Conservation (phyloP, 2,797 vertebrate species). For the Antennarius maculatus region DNA sequence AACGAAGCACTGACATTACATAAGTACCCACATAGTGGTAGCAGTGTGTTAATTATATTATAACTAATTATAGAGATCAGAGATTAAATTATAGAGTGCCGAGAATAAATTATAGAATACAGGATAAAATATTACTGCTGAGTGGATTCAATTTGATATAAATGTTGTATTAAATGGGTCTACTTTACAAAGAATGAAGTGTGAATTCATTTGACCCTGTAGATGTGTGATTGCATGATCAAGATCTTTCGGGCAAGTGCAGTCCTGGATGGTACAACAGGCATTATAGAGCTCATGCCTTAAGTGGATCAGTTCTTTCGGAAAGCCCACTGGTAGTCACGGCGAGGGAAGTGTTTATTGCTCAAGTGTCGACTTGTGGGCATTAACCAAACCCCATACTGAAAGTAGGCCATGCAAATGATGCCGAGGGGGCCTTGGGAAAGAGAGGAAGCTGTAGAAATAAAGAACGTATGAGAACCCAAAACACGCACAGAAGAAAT, state of each 20-base stretch:
- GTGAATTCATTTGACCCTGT: slow-evolving; percentile 10
- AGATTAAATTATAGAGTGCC: too few relatives aligned
- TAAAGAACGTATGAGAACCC: slow-evolving; percentile 41
- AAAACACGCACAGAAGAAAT: slow-evolving; percentile 53
- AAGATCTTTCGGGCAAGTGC: slow-evolving; percentile 22
- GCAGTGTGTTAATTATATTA: background rate
- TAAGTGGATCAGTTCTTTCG: slow-evolving; percentile 74
- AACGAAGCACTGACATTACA: slow-evolving; percentile 7
- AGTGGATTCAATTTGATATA: slow-evolving; percentile 4
- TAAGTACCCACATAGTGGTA: background rate
- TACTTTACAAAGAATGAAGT: slow-evolving; percentile 2
- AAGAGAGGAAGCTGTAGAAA: slow-evolving; percentile 51
- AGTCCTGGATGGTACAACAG: slow-evolving; percentile 16
- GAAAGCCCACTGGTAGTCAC: slow-evolving; percentile 58
- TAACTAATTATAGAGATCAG: too few relatives aligned
- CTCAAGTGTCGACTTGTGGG: slow-evolving; percentile 74
- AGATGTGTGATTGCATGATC: slow-evolving; percentile 19
- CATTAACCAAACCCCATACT: slow-evolving; percentile 71
- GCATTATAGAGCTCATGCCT: slow-evolving; percentile 47
- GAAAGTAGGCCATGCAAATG: slow-evolving; percentile 83
- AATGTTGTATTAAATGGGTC: slow-evolving; percentile 14
- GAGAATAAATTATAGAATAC: too few relatives aligned
- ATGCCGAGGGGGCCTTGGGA: slow-evolving; percentile 57
- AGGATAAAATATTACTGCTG: slow-evolving; percentile 1
- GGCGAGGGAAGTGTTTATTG: slow-evolving; percentile 74